These are phyloP conservation scores for Cyaniris semiargus DNA, from an alignment of 2,888 invertebrate genomes.

Conservation along the genomic window DNA sequence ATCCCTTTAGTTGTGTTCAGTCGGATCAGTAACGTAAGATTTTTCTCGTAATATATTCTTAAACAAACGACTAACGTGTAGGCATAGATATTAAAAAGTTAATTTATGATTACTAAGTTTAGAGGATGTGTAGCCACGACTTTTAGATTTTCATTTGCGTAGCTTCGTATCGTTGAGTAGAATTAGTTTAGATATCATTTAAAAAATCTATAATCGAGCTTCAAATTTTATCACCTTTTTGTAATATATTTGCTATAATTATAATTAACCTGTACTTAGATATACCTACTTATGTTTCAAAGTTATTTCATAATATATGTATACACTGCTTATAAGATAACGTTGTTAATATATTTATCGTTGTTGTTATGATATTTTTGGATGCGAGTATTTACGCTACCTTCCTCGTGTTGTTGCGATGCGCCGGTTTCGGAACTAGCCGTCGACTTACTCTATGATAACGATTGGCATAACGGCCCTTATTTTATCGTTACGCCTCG, in stretches of 20 bases:
- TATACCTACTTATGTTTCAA: conserved; percentile 58
- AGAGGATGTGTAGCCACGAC: conserved; percentile 74
- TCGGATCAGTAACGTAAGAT: conserved; percentile 53
- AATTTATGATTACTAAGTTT: conserved; percentile 75
- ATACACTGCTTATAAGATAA: conserved; percentile 76
- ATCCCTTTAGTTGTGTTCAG: conserved; percentile 54
- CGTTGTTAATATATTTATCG: conserved; percentile 74
- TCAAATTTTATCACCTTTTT: conserved; percentile 73
- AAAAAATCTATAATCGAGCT: conserved; percentile 73
- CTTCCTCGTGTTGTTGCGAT: conserved; percentile 65
- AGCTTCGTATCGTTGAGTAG: conserved; percentile 58
- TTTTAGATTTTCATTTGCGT: conserved; percentile 67
- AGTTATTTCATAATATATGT: conserved; percentile 72
- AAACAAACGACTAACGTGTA: conserved; percentile 54
- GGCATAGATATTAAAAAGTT: conserved; percentile 51
- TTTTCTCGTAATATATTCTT: conserved; percentile 44
- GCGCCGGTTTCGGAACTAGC: conserved; percentile 53
- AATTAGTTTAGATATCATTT: conserved; percentile 65
- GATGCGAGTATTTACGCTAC: conserved; percentile 72
- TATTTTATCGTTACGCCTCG: conserved; percentile 68
- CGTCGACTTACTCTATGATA: conserved; percentile 42
- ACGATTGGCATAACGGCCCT: conserved; percentile 50
- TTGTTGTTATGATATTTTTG: conserved; percentile 78
- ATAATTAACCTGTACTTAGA: conserved; percentile 54
- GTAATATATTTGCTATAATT: conserved; percentile 69